Base-by-base conservation (phyloP, 2,797 vertebrate genomes). In the Oceanodroma leucorhoa region DNA sequence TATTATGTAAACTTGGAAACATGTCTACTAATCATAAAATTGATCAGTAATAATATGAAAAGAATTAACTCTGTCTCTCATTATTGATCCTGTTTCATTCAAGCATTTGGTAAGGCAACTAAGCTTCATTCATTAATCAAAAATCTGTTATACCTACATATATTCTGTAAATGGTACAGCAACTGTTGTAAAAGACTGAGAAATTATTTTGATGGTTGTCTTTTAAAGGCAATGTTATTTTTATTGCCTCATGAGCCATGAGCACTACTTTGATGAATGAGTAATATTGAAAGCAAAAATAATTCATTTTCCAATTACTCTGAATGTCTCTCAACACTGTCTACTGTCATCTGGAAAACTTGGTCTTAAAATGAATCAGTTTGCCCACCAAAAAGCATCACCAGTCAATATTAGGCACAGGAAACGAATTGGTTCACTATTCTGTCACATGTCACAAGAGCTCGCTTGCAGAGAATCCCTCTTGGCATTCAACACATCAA, bases 371-470 rank as follows among this genome's bases (percentile, higher is more conserved):
- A 65, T 58, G 17, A 51, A 81, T 55, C 36, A 14, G n/a, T 43
- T 60, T 60, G 6, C 9, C 36, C 29, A 76, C 24, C 13, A 65
- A 53, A 70, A 76, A 19, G n/a, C n/a, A 65, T 65, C 30, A 51
- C 3, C 34, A 53, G 5, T 53, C 46, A 70, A 3, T 53, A 64
- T 64, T 19, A 22, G 48, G 32, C 32, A 80, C 15, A 32, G 14
- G 45, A 90, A 85, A 50, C 50, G 26, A 48, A 60, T 19, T 29
- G 19, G 14, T 36, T 50, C 21, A 20, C 50, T 45, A 20, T 26
- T 70, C 30, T 2, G 1, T 65, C 1, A 1, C 19, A 21, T 48
- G 30, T 13, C 38, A 46, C 26, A 46, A 24, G 3, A 27, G 5
- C 20, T 50, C 0, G 0, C 24, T 67, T n/a, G 18, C 14, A 79